Base-by-base conservation (phyloP, 2,113 vertebrate genomes). In the Brachypteracias leptosomus region DNA sequence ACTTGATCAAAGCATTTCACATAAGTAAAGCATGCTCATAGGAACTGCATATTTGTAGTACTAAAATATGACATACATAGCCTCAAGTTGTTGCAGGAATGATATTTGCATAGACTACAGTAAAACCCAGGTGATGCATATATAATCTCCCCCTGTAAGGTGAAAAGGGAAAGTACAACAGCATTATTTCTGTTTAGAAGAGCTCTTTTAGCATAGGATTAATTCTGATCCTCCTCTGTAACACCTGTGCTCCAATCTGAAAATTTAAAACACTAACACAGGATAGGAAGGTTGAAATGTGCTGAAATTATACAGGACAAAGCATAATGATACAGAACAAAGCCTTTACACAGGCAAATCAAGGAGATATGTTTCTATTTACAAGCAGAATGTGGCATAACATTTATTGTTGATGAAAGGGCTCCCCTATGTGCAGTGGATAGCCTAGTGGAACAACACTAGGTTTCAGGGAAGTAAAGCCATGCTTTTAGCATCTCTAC, bases 131-230 rank as follows among this genome's bases (percentile, higher is more conserved):
- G 79, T 74, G 89, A 73, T 83, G 70, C 47, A 83, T 67, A 36
- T n/a, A 42, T 72, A 88, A 94, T 90, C 85, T 81, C 17, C 17
- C 49, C 68, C 76, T 57, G 44, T 36, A 91, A 95, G 73, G 94
- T 92, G 85, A 86, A 89, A 92, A 95, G 63, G 52, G 54, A 88
- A 92, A 91, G 83, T 24, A 40, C 74, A 54, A 68, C 85, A 96
- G 85, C 62, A 79, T 68, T 38, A 55, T 84, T 97, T 96, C 90
- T 92, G 93, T 96, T 97, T 95, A 96, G 85, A 96, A 85, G 52
- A 88, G 89, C 83, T 94, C 67, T 92, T 97, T 52, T 3, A 78
- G 75, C 80, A 80, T 51, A 94, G 66, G 93, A 94, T 95, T 92
- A 90, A 95, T 94, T 94, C 88, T 38, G 35, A 24, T 31, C 15